A percentile compares a stretch with the other conserved stretches of the same genome.
These are phyloP conservation scores for Cosmopolites sordidus DNA, from an alignment of 2,888 invertebrate species.

Conservation along the genomic window DNA sequence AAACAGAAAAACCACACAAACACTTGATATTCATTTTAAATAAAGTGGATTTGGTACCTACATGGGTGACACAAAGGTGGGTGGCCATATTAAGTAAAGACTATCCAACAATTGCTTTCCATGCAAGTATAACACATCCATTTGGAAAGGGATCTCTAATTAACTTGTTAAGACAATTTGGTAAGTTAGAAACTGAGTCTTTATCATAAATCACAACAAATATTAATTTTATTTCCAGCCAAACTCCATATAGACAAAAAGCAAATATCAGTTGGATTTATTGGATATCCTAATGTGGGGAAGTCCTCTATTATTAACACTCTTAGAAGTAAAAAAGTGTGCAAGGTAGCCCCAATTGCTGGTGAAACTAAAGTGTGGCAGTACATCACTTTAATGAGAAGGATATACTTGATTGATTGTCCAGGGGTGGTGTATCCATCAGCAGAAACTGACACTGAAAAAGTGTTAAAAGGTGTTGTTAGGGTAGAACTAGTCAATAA, in stretches of 20 bases:
- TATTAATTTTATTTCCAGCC: constrained; percentile 30
- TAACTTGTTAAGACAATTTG: constrained; percentile 91
- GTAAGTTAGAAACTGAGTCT: constrained; percentile 36
- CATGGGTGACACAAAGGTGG: constrained; percentile 98
- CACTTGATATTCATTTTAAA: constrained; percentile 96
- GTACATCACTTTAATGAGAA: constrained; percentile 95
- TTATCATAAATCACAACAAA: too few species aligned
- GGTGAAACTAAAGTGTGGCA: constrained; percentile 99
- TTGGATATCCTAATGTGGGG: constrained; percentile 98
- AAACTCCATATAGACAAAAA: constrained; percentile 95
- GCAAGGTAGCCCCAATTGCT: constrained; percentile 97
- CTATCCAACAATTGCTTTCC: constrained; percentile 97
- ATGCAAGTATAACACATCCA: constrained; percentile 96
- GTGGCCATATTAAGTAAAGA: constrained; percentile 89
- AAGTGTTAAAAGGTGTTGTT: constrained; percentile 96
- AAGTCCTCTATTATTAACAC: constrained; percentile 99
- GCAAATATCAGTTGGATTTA: constrained; percentile 97
- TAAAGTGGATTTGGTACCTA: constrained; percentile 94
- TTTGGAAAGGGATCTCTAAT: constrained; percentile 98
- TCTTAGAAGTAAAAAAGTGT: constrained; percentile 92
- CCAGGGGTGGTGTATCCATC: constrained; percentile 98
- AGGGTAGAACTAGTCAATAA: constrained; percentile 89
- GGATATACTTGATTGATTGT: constrained; percentile 97
- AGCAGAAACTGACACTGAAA: constrained; percentile 90
- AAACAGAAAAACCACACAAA: constrained; percentile 93